phyloP scores from a whole-genome alignment of 2,888 invertebrate species.

The Luperina nickerlii region DNA sequence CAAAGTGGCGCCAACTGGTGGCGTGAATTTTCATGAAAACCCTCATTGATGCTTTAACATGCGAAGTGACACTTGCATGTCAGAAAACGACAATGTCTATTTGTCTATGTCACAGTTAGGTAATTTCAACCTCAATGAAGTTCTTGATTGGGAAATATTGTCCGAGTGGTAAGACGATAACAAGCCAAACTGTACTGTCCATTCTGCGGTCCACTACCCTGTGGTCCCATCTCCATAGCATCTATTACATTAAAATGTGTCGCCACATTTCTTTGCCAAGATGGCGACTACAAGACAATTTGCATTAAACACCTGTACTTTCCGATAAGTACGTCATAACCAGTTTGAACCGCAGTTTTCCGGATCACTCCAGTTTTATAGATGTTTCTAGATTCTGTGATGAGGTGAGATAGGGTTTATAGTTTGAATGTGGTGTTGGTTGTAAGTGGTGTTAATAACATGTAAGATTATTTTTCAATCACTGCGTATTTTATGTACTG shows the following conservation, averaged over 20 bases:
- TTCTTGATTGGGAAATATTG: not conserved
- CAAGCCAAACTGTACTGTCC: not conserved
- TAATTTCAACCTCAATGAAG: not conserved
- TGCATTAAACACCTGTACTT: constrained; percentile 54
- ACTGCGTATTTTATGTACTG: not conserved
- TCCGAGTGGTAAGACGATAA: not conserved
- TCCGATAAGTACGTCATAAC: constrained; percentile 41
- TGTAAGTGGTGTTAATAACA: constrained; percentile 10
- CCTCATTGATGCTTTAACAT: no score
- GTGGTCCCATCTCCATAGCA: constrained; percentile 3
- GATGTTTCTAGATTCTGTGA: constrained; percentile 31
- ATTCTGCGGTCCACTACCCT: constrained; percentile 13
- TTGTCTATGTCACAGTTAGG: not conserved
- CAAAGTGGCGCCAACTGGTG: no score
- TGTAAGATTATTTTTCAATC: constrained; percentile 27
- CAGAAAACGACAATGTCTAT: not conserved
- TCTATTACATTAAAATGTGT: constrained; percentile 61
- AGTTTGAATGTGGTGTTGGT: constrained; percentile 28
- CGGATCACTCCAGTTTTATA: constrained; percentile 42
- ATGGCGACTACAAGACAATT: constrained; percentile 43
- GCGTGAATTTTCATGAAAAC: no score
- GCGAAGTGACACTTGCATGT: not conserved
- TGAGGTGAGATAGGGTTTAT: constrained; percentile 18
- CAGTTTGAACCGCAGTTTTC: constrained; percentile 45
- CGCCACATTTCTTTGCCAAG: constrained; percentile 33